Evolutionary conservation across 2,113 vertebrate species (phyloP), one percentile per base, ranked within the genome.

Genomic region (Scomber scombrus): DNA sequence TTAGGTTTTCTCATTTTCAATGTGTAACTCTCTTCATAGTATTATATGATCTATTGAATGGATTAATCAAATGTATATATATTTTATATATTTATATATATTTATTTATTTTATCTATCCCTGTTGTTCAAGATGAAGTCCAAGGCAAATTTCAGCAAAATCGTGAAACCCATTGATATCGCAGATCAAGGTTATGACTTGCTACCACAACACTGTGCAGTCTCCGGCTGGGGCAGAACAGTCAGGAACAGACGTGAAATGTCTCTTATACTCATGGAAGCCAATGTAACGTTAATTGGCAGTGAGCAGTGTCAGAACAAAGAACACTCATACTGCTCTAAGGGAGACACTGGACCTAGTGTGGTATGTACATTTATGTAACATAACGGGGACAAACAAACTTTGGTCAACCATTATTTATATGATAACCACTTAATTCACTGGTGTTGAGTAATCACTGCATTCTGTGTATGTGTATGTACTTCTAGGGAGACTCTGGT

Each of bases 401-500:
- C 9, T 2, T 26, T 18, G 1, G 9, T 34, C 23, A 66, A 5
- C 8, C 13, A 2, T n/a, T 1, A 52, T 18, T 2, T 26, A 26
- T 26, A 26, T 26, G 23, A 26, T 26, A 26, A 26, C 23, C 23
- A 31, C 70, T 62, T 0, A 0, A 34, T 47, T 64, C 0, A n/a
- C 29, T 18, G 1, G 13, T 45, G 21, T 18, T 64, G 0, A 61
- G 13, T 2, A 31, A 3, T 14, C 13, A 75, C 0, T 49, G 13
- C 21, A 43, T 40, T 9, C 18, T 68, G 49, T 68, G 18, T 51
- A 45, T 68, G 49, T 68, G 18, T 51, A 45, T 43, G 34, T 18
- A 23, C 3, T 29, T 57, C 9, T 82, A 97, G 97, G 96, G 96
- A 2, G 97, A 98, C 81, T 96, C 96, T 0, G 96, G 97, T 0